Conservation (phyloP, 1,140 invertebrate genomes). For the Drosophila virilis region DNA sequence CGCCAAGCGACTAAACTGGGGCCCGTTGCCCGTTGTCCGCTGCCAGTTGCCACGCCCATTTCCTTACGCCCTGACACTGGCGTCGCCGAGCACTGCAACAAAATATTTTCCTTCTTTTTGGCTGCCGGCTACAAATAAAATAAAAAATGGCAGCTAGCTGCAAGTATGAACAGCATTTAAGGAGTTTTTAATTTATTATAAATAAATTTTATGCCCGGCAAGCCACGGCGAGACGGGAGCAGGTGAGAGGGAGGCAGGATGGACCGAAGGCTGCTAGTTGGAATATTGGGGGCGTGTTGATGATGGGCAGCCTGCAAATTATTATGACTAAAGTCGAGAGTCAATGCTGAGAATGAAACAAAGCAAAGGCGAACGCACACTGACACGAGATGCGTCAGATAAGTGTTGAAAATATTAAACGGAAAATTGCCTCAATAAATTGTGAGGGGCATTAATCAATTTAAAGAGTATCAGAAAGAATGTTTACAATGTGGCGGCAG, state of each 20-base stretch:
- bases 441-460: not conserved
- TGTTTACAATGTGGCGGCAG: too few species aligned
- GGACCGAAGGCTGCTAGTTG: conserved; percentile 6
- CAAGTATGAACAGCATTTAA: conserved; percentile 75
- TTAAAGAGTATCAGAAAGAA: too few species aligned
- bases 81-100: conserved; percentile 32
- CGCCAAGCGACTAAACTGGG: conserved; percentile 56
- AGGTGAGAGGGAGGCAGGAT: not conserved
- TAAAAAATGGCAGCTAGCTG: conserved; percentile 49
- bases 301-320: conserved; percentile 73
- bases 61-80: conserved; percentile 33
- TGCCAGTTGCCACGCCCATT: conserved; percentile 32
- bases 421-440: not conserved
- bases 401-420: not conserved
- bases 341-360: conserved; percentile 10
- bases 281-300: conserved; percentile 68
- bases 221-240: conserved; percentile 19
- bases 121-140: conserved; percentile 63
- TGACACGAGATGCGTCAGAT: conserved; percentile 9
- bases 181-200: conserved; percentile 84
- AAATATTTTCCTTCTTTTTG: conserved; percentile 52
- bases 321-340: conserved; percentile 43
- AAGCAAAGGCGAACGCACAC: conserved; percentile 26
- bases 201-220: conserved; percentile 68
- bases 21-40: conserved; percentile 35